Base-by-base conservation (phyloP, 2,888 invertebrate genomes). In the Matsumyia berberina region DNA sequence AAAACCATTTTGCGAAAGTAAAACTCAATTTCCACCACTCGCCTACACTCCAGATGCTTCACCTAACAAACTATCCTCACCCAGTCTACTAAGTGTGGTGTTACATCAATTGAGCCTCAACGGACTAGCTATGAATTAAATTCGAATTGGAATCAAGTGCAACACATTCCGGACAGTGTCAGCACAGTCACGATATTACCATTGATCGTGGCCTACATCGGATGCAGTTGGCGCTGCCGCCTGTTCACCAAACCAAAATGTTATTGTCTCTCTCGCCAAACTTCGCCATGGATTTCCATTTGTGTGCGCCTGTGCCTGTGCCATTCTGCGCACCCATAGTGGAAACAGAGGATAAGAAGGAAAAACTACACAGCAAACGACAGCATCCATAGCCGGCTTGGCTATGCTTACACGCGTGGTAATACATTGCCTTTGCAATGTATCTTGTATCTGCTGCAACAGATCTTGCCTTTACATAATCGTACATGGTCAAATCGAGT, bases 151-250 rank as follows among this genome's bases (percentile, higher is more conserved):
- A 69, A 78, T 78, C 78, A 78, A 78, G 78, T 78, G 78, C 78
- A 78, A 78, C 70, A 78, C 78, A 79, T 73, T 79, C 79, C 72
- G 58, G 58, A 39, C 79, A 66, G 79, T 73, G 79, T 79, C 79
- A 79, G 79, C 73, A 66, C 49, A 79, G 79, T 79, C 79, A 79
- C 79, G 79, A 79, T 79, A 72, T 79, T 79, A 66, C 79, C 73
- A 79, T 79, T 79, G 79, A 79, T 79, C 79, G 79, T 79, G 79
- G 79, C 79, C 79, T 79, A 79, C 58, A 79, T 79, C 55, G 66
- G 46, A 15, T 57, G 31, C 64, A 79, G 46, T 39, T 57, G 49
- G 19, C 29, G 53, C 33, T 57, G 55, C 62, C 11, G 11, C n/a
- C n/a, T n/a, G 62, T 51, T 70, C 67, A 51, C 67, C 69, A 53